Percentiles rank a stretch among this genome's conserved stretches.
Conservation (phyloP, 2,113 vertebrate species). For the Ceyx melanurus region DNA sequence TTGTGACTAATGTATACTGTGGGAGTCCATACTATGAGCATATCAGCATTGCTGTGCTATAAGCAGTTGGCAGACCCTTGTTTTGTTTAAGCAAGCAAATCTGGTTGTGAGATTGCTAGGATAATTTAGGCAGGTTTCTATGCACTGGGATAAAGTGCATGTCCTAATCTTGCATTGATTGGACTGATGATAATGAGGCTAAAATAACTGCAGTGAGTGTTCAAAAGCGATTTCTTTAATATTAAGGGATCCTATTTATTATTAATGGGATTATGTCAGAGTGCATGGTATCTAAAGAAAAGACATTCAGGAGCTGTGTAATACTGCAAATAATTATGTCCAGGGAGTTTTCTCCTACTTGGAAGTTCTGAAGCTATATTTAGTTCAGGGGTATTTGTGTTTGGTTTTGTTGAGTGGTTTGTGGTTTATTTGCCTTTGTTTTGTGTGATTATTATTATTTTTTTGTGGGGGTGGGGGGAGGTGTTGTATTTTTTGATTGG, state of each 20-base stretch:
- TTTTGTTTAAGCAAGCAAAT: slow-evolving; percentile 25
- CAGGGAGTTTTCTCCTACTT: background rate
- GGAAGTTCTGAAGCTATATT: background rate
- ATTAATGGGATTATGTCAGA: background rate
- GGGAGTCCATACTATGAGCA: background rate
- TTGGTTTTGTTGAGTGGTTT: no score
- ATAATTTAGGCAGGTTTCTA: background rate
- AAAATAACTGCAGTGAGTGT: background rate
- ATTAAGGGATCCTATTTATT: background rate
- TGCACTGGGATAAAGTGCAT: background rate
- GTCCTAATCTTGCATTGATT: background rate
- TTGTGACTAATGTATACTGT: background rate
- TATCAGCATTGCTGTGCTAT: background rate
- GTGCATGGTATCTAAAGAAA: background rate
- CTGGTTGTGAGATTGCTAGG: background rate
- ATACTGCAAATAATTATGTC: background rate
- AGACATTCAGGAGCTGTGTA: background rate
- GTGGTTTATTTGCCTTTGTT: no score
- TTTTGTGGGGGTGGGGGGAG: no score
- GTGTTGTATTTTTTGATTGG: background rate
- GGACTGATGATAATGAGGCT: background rate
- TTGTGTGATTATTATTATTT: no score
- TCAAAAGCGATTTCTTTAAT: background rate
- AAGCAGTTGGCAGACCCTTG: background rate
- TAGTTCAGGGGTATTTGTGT: background rate